These are phyloP conservation scores for Scolopax bukidnonensis DNA, from an alignment of 2,797 vertebrate species.

Conservation along the genomic window DNA sequence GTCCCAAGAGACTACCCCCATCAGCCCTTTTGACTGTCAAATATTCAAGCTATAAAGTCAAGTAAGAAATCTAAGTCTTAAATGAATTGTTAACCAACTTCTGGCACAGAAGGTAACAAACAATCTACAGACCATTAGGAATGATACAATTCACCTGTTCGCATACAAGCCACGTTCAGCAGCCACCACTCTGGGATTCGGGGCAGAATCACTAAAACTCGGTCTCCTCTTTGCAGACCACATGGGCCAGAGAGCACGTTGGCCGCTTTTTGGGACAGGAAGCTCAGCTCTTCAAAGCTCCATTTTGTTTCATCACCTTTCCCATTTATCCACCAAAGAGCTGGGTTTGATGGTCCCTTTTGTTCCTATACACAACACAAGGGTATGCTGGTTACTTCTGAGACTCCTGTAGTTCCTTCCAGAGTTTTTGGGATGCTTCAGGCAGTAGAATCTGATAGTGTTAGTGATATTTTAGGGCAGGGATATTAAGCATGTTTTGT, in stretches of 20 bases:
- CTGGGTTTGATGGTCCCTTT: constrained; percentile 70
- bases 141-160: constrained; percentile 73
- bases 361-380: constrained; percentile 40
- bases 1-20: neutral
- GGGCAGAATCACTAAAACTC: constrained; percentile 78
- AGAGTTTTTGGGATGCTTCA: neutral
- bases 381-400: neutral
- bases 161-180: constrained; percentile 80
- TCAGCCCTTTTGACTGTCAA: neutral
- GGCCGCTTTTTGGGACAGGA: constrained; percentile 78
- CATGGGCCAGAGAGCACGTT: constrained; percentile 76
- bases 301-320: constrained; percentile 76
- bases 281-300: constrained; percentile 80
- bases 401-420: neutral
- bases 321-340: constrained; percentile 83
- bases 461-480: neutral
- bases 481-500: neutral
- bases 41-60: neutral
- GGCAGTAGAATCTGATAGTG: neutral
- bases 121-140: neutral
- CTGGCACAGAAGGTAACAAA: neutral
- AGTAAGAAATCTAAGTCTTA: neutral
- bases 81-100: neutral
- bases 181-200: constrained; percentile 84
- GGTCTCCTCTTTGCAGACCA: constrained; percentile 75